These are phyloP conservation scores for Flexamia atlantica DNA, from an alignment of 2,888 invertebrate species.

Conservation along the genomic window DNA sequence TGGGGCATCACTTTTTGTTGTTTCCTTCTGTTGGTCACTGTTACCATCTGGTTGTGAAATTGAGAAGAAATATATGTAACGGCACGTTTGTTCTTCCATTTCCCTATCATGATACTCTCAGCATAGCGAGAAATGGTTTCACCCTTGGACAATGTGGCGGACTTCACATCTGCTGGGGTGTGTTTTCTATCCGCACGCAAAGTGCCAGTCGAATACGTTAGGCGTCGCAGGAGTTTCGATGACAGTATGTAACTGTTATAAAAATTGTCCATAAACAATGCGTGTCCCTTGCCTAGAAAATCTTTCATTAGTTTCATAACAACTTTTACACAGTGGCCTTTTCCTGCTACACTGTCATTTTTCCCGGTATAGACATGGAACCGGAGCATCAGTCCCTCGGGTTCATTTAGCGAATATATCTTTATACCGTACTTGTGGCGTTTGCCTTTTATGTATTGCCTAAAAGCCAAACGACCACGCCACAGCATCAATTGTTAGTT, in stretches of 20 bases:
- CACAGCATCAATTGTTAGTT: slow-evolving; percentile 9
- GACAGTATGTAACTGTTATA: not conserved
- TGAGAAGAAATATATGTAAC: slow-evolving; percentile 1
- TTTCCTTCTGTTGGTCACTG: not conserved
- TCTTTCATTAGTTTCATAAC: not conserved
- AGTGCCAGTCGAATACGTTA: too few species aligned
- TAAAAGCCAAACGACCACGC: not conserved
- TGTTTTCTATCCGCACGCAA: not conserved
- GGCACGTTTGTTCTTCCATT: too few species aligned
- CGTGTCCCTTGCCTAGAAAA: not conserved
- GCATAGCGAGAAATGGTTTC: slow-evolving; percentile 10
- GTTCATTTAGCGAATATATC: slow-evolving; percentile 5
- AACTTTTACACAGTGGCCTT: not conserved
- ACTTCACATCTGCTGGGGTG: slow-evolving; percentile 4
- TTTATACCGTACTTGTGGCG: too few species aligned
- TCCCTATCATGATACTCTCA: slow-evolving; percentile 11
- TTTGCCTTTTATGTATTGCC: slow-evolving; percentile 12
- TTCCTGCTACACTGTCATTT: not conserved
- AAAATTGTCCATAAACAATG: slow-evolving; percentile 1
- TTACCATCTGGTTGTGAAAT: slow-evolving; percentile 1
- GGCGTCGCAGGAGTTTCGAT: not conserved
- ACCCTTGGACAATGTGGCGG: not conserved
- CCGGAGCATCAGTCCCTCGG: not conserved
- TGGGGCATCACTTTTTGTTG: not conserved
- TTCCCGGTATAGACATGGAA: not conserved